phyloP scores from a whole-genome alignment of 2,113 vertebrate species.

The Centropus bengalensis region DNA sequence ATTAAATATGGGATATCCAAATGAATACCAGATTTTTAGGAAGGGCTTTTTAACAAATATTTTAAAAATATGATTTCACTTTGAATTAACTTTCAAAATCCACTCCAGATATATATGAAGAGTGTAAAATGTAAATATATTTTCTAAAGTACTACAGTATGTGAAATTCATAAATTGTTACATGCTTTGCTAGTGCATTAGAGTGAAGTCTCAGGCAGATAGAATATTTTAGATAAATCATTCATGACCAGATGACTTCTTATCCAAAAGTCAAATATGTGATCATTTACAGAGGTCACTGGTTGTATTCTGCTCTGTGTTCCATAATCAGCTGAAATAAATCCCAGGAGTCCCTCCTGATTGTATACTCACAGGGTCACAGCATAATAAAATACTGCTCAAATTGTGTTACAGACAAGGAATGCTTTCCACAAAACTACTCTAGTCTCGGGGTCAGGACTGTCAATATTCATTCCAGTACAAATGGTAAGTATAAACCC shows the following conservation, averaged over 20 bases:
- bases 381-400: constrained; percentile 60
- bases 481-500: constrained; percentile 37
- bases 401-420: constrained; percentile 47
- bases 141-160: constrained; percentile 54
- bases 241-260: constrained; percentile 63
- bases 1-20: constrained; percentile 59
- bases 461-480: constrained; percentile 20
- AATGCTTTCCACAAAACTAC: constrained; percentile 23
- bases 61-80: constrained; percentile 66
- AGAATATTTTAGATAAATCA: constrained; percentile 61
- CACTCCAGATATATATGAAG: constrained; percentile 35
- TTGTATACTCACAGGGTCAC: constrained; percentile 60
- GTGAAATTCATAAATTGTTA: constrained; percentile 57
- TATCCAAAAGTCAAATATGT: constrained; percentile 69
- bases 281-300: constrained; percentile 71
- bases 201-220: constrained; percentile 52
- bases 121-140: constrained; percentile 57
- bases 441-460: neutral
- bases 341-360: constrained; percentile 25
- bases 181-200: constrained; percentile 38
- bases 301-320: constrained; percentile 50
- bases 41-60: constrained; percentile 50
- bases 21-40: constrained; percentile 61
- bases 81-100: constrained; percentile 60
- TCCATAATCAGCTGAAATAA: constrained; percentile 64